phyloP scores from a whole-genome alignment of 2,888 invertebrate genomes.

The Drosophila ezoana region DNA sequence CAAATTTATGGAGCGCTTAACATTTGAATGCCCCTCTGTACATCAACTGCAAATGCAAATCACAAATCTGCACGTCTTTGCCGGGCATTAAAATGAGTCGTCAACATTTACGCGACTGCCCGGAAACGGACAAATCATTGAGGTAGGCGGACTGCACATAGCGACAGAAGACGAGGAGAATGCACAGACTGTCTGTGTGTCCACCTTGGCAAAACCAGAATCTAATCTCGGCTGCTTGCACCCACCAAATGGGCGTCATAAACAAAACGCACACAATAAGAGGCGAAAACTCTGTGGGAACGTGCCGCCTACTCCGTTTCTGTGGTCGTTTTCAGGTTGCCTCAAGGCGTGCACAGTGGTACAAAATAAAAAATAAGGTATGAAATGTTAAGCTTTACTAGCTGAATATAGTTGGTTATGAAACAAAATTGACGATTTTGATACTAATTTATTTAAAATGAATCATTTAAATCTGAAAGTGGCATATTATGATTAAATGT shows the following conservation, averaged over 20 bases:
- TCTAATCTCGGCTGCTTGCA: slow-evolving; percentile 66
- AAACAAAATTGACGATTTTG: too few relatives aligned
- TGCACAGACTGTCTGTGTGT: slow-evolving; percentile 9
- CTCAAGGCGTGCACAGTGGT: slow-evolving; percentile 34
- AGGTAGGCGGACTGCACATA: slow-evolving; percentile 1
- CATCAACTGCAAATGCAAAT: slow-evolving; percentile 60
- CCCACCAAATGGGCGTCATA: slow-evolving; percentile 70
- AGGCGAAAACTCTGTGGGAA: slow-evolving; percentile 22
- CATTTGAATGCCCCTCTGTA: slow-evolving; percentile 40
- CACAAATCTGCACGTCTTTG: slow-evolving; percentile 63
- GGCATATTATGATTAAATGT: too few relatives aligned
- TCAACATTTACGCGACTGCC: slow-evolving; percentile 43
- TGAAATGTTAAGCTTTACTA: too few relatives aligned
- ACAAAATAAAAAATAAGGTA: not conserved
- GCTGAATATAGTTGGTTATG: too few relatives aligned
- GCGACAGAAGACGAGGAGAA: not conserved
- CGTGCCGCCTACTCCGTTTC: slow-evolving; percentile 57
- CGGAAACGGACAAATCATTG: slow-evolving; percentile 33
- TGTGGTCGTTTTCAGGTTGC: slow-evolving; percentile 15
- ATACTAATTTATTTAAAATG: too few relatives aligned
- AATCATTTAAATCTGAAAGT: too few relatives aligned
- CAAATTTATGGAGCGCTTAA: slow-evolving; percentile 52
- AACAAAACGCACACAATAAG: slow-evolving; percentile 56
- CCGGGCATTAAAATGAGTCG: slow-evolving; percentile 55
- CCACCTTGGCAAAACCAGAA: slow-evolving; percentile 35